Evolutionary conservation across 1,140 invertebrate genomes (phyloP), one percentile per base, ranked within the genome.

Genomic region (Tetramorium alpestre): DNA sequence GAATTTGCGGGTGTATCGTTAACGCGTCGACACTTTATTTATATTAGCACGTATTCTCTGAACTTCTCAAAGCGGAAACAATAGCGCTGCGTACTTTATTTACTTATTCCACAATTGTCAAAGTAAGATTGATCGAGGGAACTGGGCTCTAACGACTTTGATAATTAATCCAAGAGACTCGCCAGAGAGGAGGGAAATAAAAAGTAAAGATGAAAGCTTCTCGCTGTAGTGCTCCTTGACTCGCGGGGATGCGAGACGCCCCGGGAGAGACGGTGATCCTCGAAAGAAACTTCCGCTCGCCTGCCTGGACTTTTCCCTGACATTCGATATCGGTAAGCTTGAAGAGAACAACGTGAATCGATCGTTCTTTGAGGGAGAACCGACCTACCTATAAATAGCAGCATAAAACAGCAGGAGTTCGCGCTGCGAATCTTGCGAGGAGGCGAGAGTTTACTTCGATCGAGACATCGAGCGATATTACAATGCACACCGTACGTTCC

Each of bases 141-240:
- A 16, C 16, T 18, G 10, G 11, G 25, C 10, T 33, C 33, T 41
- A 64, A 16, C 16, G 60, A 82, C 65, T 60, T 60, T 75, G 69
- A 84, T 84, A 84, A 84, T 75, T 73, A 84, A 84, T 75, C 69
- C 44, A 75, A 58, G 80, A 58, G n/a, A 18, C 38, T 41, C 44
- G 47, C 13, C 13, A 25, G 1, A n/a, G 0, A 56, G 16, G 16
- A 5, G 44, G 41, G 22, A 60, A 73, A 73, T 58, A 58, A 58
- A 73, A 84, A 28, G 11, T 6, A 18, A 78, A 78, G 60, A 85
- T 85, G 47, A 78, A 85, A 85, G 82, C 49, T 65, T 44, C 60
- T 85, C 18, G 70, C 28, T 78, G 72, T 54, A 77, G 67, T 22
- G 41, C 25, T 82, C 65, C 73, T 85, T 77, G 80, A 85, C 73